phyloP scores from a whole-genome alignment of 2,888 invertebrate genomes.

The Meghimatium bilineatum region DNA sequence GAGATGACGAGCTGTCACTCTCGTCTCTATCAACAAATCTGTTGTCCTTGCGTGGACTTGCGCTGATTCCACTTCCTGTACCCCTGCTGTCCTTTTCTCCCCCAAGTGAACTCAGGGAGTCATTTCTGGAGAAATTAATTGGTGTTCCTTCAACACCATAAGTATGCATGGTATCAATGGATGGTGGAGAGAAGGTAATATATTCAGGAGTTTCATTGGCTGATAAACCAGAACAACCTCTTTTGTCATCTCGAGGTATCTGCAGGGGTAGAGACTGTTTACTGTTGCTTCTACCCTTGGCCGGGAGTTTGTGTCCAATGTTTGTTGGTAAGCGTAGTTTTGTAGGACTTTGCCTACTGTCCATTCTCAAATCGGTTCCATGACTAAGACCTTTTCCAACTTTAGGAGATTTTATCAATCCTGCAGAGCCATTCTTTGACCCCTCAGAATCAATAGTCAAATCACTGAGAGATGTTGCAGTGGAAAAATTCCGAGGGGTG shows the following conservation, averaged over 20 bases:
- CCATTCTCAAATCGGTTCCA: not conserved
- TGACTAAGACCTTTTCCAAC: not conserved
- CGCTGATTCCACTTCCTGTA: not conserved
- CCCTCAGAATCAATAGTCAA: slow-evolving; percentile 80
- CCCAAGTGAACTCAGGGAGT: slow-evolving; percentile 74
- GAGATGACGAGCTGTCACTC: slow-evolving; percentile 30
- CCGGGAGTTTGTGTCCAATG: not conserved
- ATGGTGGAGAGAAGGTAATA: not conserved
- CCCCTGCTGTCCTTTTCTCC: slow-evolving; percentile 61
- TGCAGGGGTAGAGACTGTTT: not conserved
- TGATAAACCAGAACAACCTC: not conserved
- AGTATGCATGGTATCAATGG: slow-evolving; percentile 42
- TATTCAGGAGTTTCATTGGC: not conserved
- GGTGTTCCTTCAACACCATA: slow-evolving; percentile 74
- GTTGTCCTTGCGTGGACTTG: slow-evolving; percentile 34
- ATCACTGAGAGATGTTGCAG: slow-evolving; percentile 91
- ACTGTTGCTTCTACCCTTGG: not conserved
- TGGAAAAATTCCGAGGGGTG: slow-evolving; percentile 86
- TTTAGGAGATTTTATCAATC: not conserved
- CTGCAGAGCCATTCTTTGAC: not conserved
- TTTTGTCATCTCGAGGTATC: not conserved
- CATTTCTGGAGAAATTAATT: slow-evolving; percentile 72
- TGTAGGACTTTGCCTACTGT: not conserved
- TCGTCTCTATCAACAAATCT: slow-evolving; percentile 9
- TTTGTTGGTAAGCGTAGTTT: not conserved